Base-by-base conservation (phyloP, 2,797 vertebrate species). In the Microhierax caerulescens region DNA sequence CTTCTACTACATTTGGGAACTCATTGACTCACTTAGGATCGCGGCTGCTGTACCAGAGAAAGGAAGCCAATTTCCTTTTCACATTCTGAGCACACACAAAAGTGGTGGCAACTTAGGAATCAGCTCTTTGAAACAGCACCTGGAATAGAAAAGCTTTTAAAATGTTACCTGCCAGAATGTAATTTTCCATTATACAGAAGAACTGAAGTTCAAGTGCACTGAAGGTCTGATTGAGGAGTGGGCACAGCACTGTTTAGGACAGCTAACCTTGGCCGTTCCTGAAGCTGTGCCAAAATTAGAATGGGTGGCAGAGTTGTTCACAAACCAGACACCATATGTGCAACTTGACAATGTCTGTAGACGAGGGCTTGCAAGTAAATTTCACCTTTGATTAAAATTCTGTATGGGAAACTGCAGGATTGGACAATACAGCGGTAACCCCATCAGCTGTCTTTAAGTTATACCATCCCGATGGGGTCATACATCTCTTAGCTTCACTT, bases 51-150 rank as follows among this genome's bases (percentile, higher is more conserved):
- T 50, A 88, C 61, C 68, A 91, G 64, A 93, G 76, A 88, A 93
- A 93, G 85, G 72, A 92, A 73, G n/a, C 64, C 54, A 68, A 76
- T 92, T 96, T 90, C 69, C 36, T 77, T 85, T 91, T 92, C 63
- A 50, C 69, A 76, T 83, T 69, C 67, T 90, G 15, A 86, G 80
- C 30, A 36, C 64, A 67, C 20, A 61, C 39, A 84, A 59, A 88
- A 90, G 60, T 34, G 27, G 79, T 77, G 57, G 64, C 80, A 88
- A 67, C 73, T 83, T 63, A 86, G 50, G 41, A 94, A 88, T 43
- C 45, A 70, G 73, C 73, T 92, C 43, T 67, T 43, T 59, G 77
- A 81, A 88, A 84, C 7, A 76, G 53, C 48, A 64, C 32, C 56
- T 77, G 56, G 63, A 93, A 72, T 79, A 85, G 50, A 79, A 92